These are phyloP conservation scores for Ptychobarbus kaznakovi DNA, from an alignment of 2,797 vertebrate species.

Conservation along the genomic window DNA sequence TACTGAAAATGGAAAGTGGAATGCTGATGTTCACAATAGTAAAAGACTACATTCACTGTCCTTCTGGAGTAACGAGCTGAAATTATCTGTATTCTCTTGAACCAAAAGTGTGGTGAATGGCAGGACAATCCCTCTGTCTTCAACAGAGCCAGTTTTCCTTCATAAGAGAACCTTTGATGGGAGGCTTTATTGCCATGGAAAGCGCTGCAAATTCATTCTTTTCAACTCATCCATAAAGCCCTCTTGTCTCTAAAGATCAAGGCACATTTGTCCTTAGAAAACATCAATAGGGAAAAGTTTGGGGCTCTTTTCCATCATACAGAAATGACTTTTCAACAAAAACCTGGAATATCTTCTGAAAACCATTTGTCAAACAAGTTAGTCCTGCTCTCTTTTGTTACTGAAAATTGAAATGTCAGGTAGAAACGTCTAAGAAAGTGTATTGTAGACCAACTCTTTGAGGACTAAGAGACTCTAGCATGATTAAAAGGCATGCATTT, in stretches of 20 bases:
- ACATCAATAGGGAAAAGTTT: not conserved
- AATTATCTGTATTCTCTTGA: conserved; percentile 5
- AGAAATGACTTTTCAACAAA: conserved; percentile 22
- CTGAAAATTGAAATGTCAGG: not conserved
- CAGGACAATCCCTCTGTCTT: not conserved
- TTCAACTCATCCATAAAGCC: not conserved
- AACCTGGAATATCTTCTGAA: conserved; percentile 8
- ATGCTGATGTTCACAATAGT: not conserved
- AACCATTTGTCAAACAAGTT: conserved; percentile 17
- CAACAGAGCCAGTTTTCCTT: conserved; percentile 2
- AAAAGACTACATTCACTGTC: not conserved
- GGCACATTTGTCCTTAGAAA: conserved; percentile 8
- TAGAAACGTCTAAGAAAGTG: not conserved
- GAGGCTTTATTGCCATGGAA: not conserved
- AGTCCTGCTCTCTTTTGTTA: conserved; percentile 6
- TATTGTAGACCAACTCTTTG: not conserved
- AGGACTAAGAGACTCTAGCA: not conserved
- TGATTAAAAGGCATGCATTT: not conserved
- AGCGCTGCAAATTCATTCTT: not conserved
- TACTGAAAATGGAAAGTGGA: conserved; percentile 9
- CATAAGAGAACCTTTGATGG: conserved; percentile 18
- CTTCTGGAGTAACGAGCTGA: not conserved
- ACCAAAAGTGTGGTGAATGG: conserved; percentile 10
- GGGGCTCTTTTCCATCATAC: not conserved
- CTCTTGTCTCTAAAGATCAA: conserved; percentile 38